These are phyloP conservation scores for Physeter macrocephalus DNA, from an alignment of 2,113 vertebrate species.

Conservation along the genomic window DNA sequence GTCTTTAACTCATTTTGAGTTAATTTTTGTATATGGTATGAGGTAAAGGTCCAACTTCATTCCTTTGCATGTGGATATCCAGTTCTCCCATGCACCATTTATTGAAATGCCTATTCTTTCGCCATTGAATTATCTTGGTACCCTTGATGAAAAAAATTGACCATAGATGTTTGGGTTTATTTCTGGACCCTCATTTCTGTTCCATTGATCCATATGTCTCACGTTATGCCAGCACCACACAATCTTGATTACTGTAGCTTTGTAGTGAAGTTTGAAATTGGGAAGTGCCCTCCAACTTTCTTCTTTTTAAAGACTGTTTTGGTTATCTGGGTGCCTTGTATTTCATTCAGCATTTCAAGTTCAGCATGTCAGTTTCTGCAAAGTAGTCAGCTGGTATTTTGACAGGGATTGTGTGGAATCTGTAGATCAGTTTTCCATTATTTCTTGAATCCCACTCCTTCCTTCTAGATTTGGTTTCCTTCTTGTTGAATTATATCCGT, in stretches of 20 bases:
- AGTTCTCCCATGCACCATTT: background rate
- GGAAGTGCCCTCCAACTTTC: background rate
- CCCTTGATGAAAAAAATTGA: background rate
- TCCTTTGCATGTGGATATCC: background rate
- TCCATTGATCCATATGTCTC: background rate
- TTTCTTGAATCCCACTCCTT: background rate
- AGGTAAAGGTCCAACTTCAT: background rate
- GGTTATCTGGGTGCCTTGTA: background rate
- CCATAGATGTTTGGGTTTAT: background rate
- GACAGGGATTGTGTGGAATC: background rate
- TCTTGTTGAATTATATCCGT: background rate
- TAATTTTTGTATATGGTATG: background rate
- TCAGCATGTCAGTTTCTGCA: background rate
- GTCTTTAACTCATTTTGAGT: background rate
- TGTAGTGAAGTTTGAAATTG: background rate
- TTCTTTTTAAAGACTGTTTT: background rate
- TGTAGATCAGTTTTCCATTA: background rate
- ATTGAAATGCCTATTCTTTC: background rate
- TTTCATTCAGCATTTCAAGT: background rate
- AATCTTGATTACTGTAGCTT: background rate
- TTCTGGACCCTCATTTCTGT: background rate
- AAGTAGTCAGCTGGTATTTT: background rate
- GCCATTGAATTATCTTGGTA: background rate
- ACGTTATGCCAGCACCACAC: background rate
- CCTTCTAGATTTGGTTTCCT: background rate